phyloP scores from a whole-genome alignment of 2,888 invertebrate genomes.

The Ophioninae sp. region DNA sequence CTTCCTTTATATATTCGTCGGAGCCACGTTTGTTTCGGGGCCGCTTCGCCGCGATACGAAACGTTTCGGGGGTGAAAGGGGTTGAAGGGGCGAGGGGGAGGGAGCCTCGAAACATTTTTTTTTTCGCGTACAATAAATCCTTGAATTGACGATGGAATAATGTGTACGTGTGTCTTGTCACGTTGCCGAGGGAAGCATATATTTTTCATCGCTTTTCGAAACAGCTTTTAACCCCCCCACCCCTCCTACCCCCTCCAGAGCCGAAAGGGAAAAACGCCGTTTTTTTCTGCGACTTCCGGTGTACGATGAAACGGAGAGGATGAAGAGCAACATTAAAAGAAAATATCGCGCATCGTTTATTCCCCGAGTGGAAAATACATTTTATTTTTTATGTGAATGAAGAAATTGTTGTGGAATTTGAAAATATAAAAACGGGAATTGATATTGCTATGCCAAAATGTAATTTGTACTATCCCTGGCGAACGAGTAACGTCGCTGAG shows the following conservation, averaged over 20 bases:
- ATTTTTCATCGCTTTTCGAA: background rate
- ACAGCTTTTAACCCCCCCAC: background rate
- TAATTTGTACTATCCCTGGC: no score
- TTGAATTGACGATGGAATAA: slow-evolving; percentile 5
- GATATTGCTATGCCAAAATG: no score
- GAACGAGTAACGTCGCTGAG: no score
- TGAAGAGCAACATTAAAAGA: background rate
- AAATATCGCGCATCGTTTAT: background rate
- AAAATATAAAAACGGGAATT: no score
- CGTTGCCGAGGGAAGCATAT: background rate
- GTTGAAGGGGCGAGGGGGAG: no score
- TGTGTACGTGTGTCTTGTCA: background rate
- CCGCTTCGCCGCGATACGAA: background rate
- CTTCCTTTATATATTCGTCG: slow-evolving; percentile 20
- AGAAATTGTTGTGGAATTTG: no score
- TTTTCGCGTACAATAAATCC: slow-evolving; percentile 3
- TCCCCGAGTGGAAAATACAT: background rate
- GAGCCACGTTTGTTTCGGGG: background rate
- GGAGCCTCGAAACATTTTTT: background rate
- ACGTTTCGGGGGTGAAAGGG: background rate
- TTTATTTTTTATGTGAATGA: no score
- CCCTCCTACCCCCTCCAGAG: no score
- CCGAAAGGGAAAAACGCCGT: background rate
- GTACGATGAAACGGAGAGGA: background rate
- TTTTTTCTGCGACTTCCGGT: background rate